Base-by-base conservation (phyloP, 1,140 invertebrate species). In the Apis cerana region DNA sequence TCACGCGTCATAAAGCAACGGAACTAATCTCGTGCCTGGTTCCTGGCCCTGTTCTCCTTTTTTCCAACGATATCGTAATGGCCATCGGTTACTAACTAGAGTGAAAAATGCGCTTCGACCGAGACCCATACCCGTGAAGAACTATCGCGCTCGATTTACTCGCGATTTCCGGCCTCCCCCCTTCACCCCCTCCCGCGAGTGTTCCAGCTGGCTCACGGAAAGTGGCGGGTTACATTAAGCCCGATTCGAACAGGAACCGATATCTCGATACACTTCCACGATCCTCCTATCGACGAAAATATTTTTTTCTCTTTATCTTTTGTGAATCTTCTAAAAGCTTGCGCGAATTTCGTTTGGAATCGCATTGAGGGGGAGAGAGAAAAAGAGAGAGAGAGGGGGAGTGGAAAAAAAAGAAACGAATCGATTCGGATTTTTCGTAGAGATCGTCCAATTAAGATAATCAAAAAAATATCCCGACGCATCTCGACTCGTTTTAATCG, bases 1-100 rank as follows among this genome's bases (percentile, higher is more conserved):
- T 91, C 90, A 91, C 90, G 91, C 89, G 86, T 88, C 91, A 91
- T 92, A 91, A 91, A 92, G 90, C 90, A 86, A 70, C 75, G 81
- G 84, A 89, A 87, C 83, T 87, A 85, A 76, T 90, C 72, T 68
- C 64, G 75, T 68, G 59, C 75, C 81, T 65, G 79, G 62, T 69
- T 80, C 65, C 62, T 58, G 19, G 52, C 17, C 52, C 54, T 62
- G 33, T 64, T 59, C 71, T 62, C 64, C 33, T 54, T 58, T 70
- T 62, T 52, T 50, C 61, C 65, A 61, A 65, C 69, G 80, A 64
- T 77, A 88, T 85, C 83, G 84, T 90, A 91, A 91, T 90, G 84
- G 84, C 80, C 77, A 86, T 87, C 70, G 84, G 72, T 27, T 72
- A 76, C 74, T 72, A 75, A 88, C 59, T 68, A 82, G 50, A 72